Percentiles rank a stretch among this genome's conserved stretches.
Evolutionary conservation across 2,113 vertebrate genomes (phyloP).

Genomic region (Oryzias javanicus): DNA sequence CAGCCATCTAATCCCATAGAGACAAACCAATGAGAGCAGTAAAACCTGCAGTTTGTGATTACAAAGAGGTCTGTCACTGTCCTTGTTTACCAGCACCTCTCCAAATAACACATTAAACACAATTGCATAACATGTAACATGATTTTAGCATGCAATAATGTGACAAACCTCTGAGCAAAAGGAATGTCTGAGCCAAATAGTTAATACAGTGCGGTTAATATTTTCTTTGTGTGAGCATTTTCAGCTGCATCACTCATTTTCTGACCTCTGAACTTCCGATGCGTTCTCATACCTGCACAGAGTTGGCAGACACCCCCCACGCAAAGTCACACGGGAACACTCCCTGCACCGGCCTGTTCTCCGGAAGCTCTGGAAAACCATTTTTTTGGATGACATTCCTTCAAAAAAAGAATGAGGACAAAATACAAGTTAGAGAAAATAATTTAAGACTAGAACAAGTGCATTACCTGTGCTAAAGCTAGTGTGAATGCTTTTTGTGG

Average conservation of each 20-base stretch:
- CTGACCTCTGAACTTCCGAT: background rate
- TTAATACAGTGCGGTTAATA: slow-evolving; percentile 28
- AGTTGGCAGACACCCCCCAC: slow-evolving; percentile 91
- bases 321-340: slow-evolving; percentile 89
- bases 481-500: too few relatives aligned
- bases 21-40: slow-evolving; percentile 1
- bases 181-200: slow-evolving; percentile 6
- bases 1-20: too few relatives aligned
- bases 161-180: background rate
- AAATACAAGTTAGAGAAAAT: background rate
- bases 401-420: background rate
- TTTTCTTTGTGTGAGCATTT: slow-evolving; percentile 16
- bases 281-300: slow-evolving; percentile 81
- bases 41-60: slow-evolving; percentile 50
- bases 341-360: slow-evolving; percentile 84
- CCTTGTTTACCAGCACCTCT: background rate
- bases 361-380: slow-evolving; percentile 88
- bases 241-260: slow-evolving; percentile 1
- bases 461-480: too few relatives aligned
- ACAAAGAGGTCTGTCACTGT: slow-evolving; percentile 15
- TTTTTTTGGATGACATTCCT: slow-evolving; percentile 89
- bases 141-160: background rate
- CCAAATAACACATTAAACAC: background rate
- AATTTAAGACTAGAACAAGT: background rate
- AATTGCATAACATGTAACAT: background rate